A percentile compares a stretch with the other conserved stretches of the same genome.
Conservation (phyloP, 2,888 invertebrate species). For the Apomyelois bistriatella region DNA sequence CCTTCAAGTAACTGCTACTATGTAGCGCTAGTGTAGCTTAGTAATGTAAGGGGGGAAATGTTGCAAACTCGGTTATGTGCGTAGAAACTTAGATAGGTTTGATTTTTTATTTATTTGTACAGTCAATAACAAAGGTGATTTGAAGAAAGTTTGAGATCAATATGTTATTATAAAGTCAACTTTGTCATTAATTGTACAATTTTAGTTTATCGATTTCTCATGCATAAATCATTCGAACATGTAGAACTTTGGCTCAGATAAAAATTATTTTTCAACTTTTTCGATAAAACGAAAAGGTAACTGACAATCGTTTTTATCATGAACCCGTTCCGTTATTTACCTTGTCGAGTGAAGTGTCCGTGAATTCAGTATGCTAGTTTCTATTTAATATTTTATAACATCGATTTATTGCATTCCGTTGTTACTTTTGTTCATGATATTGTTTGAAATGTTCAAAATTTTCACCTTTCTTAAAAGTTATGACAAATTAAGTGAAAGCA, state of each 20-base stretch:
- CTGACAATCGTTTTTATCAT: constrained; percentile 18
- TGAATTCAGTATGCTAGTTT: constrained; percentile 38
- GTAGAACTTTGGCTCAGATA: not conserved
- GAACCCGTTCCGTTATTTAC: constrained; percentile 34
- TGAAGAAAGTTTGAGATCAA: not conserved
- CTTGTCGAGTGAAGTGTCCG: constrained; percentile 40
- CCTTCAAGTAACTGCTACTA: too few relatives aligned
- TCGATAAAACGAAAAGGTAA: too few relatives aligned
- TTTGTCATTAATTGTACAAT: not conserved
- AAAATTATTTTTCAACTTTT: too few relatives aligned
- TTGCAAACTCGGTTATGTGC: too few relatives aligned
- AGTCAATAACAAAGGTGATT: constrained; percentile 1
- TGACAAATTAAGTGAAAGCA: constrained; percentile 1
- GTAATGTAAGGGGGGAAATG: too few relatives aligned
- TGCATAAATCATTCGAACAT: not conserved
- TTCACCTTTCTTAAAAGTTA: not conserved
- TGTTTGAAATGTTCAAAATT: not conserved
- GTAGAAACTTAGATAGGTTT: too few relatives aligned
- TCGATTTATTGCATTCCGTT: not conserved
- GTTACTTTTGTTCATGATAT: constrained; percentile 8
- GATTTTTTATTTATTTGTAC: not conserved
- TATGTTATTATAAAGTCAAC: too few relatives aligned
- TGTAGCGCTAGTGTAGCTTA: too few relatives aligned
- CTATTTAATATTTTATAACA: constrained; percentile 11
- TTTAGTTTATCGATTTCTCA: not conserved